Conservation (phyloP, 1,140 invertebrate species). For the Adoxophyes honmai region DNA sequence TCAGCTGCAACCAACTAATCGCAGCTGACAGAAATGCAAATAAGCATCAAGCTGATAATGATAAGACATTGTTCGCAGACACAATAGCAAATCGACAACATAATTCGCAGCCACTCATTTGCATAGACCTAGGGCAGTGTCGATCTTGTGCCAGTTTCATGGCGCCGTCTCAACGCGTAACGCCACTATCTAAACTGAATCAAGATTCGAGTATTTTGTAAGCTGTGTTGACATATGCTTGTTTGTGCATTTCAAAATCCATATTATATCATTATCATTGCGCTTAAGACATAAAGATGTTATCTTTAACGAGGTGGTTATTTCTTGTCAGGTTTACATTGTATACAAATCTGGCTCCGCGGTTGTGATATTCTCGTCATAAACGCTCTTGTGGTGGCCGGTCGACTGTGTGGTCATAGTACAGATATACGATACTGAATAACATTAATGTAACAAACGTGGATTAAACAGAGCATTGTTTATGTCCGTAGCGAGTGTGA, state of each 20-base stretch:
- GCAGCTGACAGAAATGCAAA: not conserved
- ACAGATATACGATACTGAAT: not conserved
- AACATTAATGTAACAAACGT: constrained; percentile 5
- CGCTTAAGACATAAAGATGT: constrained; percentile 7
- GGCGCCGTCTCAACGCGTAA: constrained; percentile 25
- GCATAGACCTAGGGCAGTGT: constrained; percentile 28
- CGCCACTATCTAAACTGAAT: constrained; percentile 17
- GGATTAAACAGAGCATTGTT: constrained; percentile 12
- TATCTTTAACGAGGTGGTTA: constrained; percentile 11
- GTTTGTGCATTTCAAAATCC: not conserved
- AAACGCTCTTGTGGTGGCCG: not conserved
- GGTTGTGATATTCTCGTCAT: no score
- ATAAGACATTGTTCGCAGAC: not conserved
- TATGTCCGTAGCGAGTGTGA: not conserved
- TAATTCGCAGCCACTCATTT: constrained; percentile 21
- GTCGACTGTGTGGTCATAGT: constrained; percentile 2
- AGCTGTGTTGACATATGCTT: constrained; percentile 2
- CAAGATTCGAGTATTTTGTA: constrained; percentile 13
- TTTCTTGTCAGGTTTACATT: constrained; percentile 4
- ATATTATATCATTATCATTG: constrained; percentile 9
- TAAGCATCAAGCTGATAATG: constrained; percentile 6
- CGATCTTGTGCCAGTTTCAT: constrained; percentile 23
- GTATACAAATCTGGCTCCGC: not conserved
- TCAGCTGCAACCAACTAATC: not conserved
- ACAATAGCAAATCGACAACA: constrained; percentile 23